phyloP scores from a whole-genome alignment of 2,797 vertebrate species.

The Lutjanus argentimaculatus region DNA sequence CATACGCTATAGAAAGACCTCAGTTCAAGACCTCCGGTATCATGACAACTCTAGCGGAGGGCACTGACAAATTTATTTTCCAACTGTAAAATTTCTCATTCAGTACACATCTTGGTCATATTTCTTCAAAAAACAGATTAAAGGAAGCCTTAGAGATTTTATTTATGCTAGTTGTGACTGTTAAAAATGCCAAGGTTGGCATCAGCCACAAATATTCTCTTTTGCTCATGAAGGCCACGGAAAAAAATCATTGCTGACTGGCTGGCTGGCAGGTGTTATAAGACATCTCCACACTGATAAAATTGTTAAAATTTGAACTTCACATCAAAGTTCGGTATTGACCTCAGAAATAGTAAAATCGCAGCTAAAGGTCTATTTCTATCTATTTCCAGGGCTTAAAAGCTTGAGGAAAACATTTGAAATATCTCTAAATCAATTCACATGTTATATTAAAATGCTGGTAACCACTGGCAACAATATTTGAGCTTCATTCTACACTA shows the following conservation, averaged over 20 bases:
- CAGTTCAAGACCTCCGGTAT: too few relatives aligned
- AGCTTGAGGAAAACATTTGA: neutral
- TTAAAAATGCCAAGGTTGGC: neutral
- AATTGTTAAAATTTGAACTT: neutral
- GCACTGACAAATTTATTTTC: neutral
- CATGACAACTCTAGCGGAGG: too few relatives aligned
- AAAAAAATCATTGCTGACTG: neutral
- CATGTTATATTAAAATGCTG: constrained; percentile 24
- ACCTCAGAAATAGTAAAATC: neutral
- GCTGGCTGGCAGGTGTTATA: neutral
- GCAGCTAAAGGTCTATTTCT: neutral
- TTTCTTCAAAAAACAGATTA: neutral
- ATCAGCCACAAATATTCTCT: neutral
- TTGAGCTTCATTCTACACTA: neutral
- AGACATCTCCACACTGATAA: neutral
- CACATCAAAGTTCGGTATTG: neutral
- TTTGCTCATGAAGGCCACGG: neutral
- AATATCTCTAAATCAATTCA: neutral
- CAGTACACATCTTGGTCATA: neutral
- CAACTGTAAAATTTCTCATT: too few relatives aligned
- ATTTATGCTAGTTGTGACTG: neutral
- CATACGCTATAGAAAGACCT: too few relatives aligned
- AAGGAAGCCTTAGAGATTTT: too few relatives aligned
- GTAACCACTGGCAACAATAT: constrained; percentile 44
- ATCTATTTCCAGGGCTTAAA: neutral